Conservation (phyloP, 2,888 invertebrate genomes). For the Margaritifera margaritifera region DNA sequence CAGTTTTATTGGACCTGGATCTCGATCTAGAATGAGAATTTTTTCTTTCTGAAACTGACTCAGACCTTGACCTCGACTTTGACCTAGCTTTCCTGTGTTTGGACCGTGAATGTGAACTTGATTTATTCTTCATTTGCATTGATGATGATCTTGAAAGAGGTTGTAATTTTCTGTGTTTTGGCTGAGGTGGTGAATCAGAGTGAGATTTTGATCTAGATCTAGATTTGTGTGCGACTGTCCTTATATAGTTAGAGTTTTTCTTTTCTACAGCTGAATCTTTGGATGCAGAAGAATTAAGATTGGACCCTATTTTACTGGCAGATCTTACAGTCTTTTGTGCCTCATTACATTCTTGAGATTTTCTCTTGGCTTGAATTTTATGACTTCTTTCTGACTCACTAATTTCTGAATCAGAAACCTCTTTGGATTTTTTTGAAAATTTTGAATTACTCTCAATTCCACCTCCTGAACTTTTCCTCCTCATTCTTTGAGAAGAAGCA, state of each 20-base stretch:
- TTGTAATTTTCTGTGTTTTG: too few relatives aligned
- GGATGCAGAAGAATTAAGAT: too few relatives aligned
- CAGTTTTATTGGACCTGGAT: background rate
- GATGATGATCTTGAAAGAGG: slow-evolving; percentile 6
- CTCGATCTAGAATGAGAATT: background rate
- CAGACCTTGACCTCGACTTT: slow-evolving; percentile 3
- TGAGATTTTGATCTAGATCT: slow-evolving; percentile 11
- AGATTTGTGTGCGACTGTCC: slow-evolving; percentile 3
- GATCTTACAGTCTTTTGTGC: too few relatives aligned
- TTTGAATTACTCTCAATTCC: too few relatives aligned
- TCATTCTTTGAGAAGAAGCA: too few relatives aligned
- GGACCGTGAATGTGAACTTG: slow-evolving; percentile 1
- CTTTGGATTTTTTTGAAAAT: too few relatives aligned
- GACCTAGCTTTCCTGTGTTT: slow-evolving; percentile 6
- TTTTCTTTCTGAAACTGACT: background rate
- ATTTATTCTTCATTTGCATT: slow-evolving; percentile 7
- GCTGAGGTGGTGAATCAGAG: background rate
- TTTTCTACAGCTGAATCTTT: too few relatives aligned
- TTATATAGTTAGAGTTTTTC: background rate
- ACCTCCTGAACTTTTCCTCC: too few relatives aligned
- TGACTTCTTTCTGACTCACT: slow-evolving; percentile 1
- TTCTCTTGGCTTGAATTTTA: background rate
- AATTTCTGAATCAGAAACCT: slow-evolving; percentile 9
- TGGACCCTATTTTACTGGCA: too few relatives aligned
- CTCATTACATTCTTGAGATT: too few relatives aligned